Evolutionary conservation across 2,888 invertebrate genomes (phyloP).

Genomic region (Ernsta delagoae): DNA sequence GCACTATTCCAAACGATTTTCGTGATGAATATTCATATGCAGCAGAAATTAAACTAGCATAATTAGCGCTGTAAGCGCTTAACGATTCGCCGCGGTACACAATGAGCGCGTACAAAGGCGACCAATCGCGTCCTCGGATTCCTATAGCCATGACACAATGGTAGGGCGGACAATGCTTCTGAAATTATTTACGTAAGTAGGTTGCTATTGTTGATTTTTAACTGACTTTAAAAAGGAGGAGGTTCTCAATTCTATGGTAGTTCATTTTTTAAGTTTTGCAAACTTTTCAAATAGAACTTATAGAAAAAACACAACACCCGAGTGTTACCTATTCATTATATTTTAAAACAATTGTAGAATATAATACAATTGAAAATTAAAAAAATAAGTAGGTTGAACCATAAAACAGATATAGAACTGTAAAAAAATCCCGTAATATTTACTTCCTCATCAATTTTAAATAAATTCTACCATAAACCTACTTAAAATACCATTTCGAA

Average conservation of each 20-base stretch:
- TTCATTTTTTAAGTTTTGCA: no score
- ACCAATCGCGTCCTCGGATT: constrained; percentile 51
- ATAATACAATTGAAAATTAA: no score
- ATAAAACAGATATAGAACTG: neutral
- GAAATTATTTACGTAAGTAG: constrained; percentile 45
- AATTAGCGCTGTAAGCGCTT: constrained; percentile 35
- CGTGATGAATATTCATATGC: no score
- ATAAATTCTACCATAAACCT: constrained; percentile 28
- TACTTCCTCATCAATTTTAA: constrained; percentile 21
- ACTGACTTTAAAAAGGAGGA: no score
- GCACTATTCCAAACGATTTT: no score
- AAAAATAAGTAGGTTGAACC: no score
- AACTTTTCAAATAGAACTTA: no score
- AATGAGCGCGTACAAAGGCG: constrained; percentile 45
- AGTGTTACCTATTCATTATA: no score
- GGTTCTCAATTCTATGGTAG: no score
- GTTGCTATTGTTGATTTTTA: neutral
- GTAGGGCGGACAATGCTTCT: constrained; percentile 47
- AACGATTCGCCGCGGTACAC: constrained; percentile 35
- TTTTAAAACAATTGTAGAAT: no score
- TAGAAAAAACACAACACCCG: no score
- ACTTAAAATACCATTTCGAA: constrained; percentile 28
- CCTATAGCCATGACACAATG: constrained; percentile 43
- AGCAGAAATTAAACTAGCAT: no score
- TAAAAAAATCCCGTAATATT: constrained; percentile 10